A percentile compares a stretch with the other conserved stretches of the same genome.
Evolutionary conservation across 2,888 invertebrate genomes (phyloP).

Genomic region (Drosophila sordidula): DNA sequence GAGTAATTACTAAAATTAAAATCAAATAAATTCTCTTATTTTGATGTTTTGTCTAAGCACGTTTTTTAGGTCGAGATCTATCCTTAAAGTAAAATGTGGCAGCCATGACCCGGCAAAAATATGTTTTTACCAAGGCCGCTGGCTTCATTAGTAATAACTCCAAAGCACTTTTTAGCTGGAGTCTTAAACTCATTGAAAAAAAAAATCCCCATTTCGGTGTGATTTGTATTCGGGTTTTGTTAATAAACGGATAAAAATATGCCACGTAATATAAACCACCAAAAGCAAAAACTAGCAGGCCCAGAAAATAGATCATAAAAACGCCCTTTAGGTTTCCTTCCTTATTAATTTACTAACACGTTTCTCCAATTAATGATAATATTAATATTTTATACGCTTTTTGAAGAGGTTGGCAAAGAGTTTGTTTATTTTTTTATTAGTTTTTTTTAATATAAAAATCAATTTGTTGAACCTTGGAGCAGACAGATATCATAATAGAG

Average conservation of each 20-base stretch:
- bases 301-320: background rate
- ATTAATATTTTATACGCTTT: background rate
- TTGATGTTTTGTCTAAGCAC: constrained; percentile 18
- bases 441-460: constrained; percentile 8
- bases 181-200: background rate
- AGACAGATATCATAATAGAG: constrained; percentile 14
- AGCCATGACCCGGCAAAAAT: constrained; percentile 42
- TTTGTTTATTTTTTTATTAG: constrained; percentile 1
- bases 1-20: constrained; percentile 20
- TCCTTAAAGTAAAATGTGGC: constrained; percentile 33
- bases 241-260: constrained; percentile 9
- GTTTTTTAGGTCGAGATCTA: constrained; percentile 25
- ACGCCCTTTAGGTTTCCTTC: background rate
- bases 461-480: constrained; percentile 36
- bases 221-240: constrained; percentile 1
- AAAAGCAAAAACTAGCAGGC: background rate
- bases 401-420: constrained; percentile 6
- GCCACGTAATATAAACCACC: constrained; percentile 20
- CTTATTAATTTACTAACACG: background rate
- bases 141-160: constrained; percentile 2
- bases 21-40: constrained; percentile 10
- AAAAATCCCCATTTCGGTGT: constrained; percentile 1
- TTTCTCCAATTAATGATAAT: constrained; percentile 1
- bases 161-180: constrained; percentile 2
- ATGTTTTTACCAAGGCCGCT: constrained; percentile 16